Conservation (phyloP, 2,113 vertebrate genomes). For the Ptychochromis oligacanthus region DNA sequence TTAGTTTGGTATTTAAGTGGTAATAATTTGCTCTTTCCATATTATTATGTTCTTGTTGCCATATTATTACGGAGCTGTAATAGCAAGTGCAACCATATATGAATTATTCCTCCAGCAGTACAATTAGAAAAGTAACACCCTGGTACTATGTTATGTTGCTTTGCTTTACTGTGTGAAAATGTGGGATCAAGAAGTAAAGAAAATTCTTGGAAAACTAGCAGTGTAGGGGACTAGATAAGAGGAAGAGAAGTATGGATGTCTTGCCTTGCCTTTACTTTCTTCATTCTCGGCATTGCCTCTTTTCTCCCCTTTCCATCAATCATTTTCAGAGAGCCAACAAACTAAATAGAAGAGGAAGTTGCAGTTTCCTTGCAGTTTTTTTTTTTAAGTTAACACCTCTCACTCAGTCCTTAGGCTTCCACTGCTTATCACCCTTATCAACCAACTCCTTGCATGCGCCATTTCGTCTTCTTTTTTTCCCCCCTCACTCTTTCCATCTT, state of each 20-base stretch:
- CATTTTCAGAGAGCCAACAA: conserved; percentile 62
- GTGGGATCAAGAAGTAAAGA: neutral
- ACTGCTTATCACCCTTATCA: conserved; percentile 52
- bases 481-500: conserved; percentile 3
- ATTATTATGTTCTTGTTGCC: neutral
- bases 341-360: conserved; percentile 63
- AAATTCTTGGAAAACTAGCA: conserved; percentile 22
- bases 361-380: conserved; percentile 36
- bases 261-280: conserved; percentile 54
- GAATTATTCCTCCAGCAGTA: neutral
- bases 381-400: conserved; percentile 49
- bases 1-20: neutral
- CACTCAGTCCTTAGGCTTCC: conserved; percentile 26
- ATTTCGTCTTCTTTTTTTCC: neutral
- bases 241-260: conserved; percentile 18
- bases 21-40: neutral
- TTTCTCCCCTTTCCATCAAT: conserved; percentile 74
- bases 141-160: neutral
- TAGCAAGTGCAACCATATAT: neutral
- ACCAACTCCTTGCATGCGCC: conserved; percentile 49
- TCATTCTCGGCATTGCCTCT: conserved; percentile 43
- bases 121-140: neutral
- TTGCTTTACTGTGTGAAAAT: conserved; percentile 12
- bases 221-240: conserved; percentile 22
- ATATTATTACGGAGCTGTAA: neutral